phyloP scores from a whole-genome alignment of 53 echinoderm and acorn worm species.

The Hippasteria phrygiana region DNA sequence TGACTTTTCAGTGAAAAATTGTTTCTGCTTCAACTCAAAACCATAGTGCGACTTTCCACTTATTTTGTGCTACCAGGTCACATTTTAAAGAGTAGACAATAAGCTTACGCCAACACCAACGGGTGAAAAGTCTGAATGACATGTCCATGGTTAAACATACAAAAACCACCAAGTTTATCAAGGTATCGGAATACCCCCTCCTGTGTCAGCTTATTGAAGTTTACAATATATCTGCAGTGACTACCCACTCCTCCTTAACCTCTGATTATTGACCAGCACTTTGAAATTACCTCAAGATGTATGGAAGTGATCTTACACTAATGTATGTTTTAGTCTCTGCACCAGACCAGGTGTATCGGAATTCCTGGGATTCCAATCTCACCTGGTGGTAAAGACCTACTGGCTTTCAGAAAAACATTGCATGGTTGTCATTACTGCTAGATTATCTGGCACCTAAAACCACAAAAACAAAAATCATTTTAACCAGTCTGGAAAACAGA shows the following conservation, averaged over 20 bases:
- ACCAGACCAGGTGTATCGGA: conserved; percentile 26
- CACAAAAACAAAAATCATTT: not conserved
- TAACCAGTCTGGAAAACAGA: not conserved
- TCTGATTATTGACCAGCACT: not conserved
- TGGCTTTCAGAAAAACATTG: not conserved
- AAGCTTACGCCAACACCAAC: no score
- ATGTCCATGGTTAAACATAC: not conserved
- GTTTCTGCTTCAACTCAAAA: no score
- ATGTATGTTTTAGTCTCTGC: conserved; percentile 27
- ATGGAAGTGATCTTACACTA: conserved; percentile 1
- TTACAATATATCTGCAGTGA: not conserved
- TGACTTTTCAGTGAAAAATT: no score
- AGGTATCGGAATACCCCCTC: not conserved
- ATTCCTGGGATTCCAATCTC: conserved; percentile 52
- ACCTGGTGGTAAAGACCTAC: conserved; percentile 29
- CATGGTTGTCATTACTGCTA: not conserved
- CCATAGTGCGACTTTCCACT: no score
- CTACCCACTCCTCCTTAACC: not conserved
- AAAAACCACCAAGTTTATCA: not conserved
- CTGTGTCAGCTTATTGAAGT: not conserved
- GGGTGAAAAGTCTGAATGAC: not conserved
- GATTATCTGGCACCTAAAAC: not conserved
- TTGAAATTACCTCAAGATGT: conserved; percentile 33
- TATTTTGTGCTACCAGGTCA: no score
- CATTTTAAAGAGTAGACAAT: no score